Conservation (phyloP, 2,888 invertebrate genomes). For the Deilephila porcellus region DNA sequence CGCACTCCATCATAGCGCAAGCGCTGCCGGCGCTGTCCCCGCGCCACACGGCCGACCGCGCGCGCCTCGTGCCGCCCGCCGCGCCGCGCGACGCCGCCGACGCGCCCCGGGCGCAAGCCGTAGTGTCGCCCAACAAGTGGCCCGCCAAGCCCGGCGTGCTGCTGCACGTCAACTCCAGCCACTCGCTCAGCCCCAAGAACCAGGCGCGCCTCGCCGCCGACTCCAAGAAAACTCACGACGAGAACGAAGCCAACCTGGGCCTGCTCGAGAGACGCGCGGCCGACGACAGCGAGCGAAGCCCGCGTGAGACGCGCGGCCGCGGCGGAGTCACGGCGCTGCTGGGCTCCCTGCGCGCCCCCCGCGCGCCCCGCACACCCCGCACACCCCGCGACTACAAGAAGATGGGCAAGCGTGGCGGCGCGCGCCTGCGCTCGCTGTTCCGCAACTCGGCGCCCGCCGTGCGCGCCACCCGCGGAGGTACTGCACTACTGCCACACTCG, state of each 20-base stretch:
- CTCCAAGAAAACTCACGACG: conserved; percentile 52
- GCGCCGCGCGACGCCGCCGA: conserved; percentile 57
- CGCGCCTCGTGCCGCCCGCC: conserved; percentile 66
- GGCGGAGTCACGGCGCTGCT: conserved; percentile 71
- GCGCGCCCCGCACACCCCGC: conserved; percentile 58
- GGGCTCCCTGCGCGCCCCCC: conserved; percentile 67
- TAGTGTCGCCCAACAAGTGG: conserved; percentile 37
- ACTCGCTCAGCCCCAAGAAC: conserved; percentile 87
- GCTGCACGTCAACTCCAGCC: conserved; percentile 93
- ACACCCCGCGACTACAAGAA: conserved; percentile 75
- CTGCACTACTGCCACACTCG: conserved; percentile 35
- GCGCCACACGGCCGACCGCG: conserved; percentile 75
- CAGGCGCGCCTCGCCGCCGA: conserved; percentile 70
- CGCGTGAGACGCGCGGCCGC: conserved; percentile 54
- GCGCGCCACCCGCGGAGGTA: conserved; percentile 84
- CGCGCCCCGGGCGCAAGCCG: conserved; percentile 77
- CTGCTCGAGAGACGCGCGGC: conserved; percentile 63
- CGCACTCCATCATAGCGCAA: conserved; percentile 84
- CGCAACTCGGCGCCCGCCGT: conserved; percentile 79
- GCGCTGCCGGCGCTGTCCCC: conserved; percentile 81
- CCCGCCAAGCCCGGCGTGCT: conserved; percentile 89
- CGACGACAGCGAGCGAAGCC: conserved; percentile 29
- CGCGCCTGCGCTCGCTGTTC: conserved; percentile 74
- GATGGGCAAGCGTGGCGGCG: conserved; percentile 72
- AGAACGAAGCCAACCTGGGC: conserved; percentile 64